A percentile compares a stretch with the other conserved stretches of the same genome.
These are phyloP conservation scores for Chelidonichthys spinosus DNA, from an alignment of 2,797 vertebrate species.

Conservation along the genomic window DNA sequence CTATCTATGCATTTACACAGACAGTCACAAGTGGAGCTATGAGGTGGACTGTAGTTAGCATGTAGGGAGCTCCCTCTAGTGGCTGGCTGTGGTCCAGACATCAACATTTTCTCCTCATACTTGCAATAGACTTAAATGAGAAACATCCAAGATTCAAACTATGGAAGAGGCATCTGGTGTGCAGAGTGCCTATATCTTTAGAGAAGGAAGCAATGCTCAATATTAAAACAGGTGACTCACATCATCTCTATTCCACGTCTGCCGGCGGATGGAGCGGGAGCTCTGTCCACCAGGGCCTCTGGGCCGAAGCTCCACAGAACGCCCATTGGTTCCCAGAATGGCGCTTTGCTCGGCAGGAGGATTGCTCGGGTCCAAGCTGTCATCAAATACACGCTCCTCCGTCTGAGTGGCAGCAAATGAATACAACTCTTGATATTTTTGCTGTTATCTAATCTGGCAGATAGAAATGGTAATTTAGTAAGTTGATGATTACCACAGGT, in stretches of 20 bases:
- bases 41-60: background rate
- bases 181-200: background rate
- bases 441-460: background rate
- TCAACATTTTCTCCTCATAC: background rate
- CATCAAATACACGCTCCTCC: conserved; percentile 92
- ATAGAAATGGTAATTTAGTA: background rate
- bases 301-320: conserved; percentile 84
- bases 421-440: background rate
- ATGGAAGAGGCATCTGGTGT: background rate
- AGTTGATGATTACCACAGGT: conserved; percentile 57
- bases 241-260: conserved; percentile 97
- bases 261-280: conserved; percentile 90
- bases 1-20: background rate
- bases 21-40: background rate
- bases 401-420: conserved; percentile 11
- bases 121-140: background rate
- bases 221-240: conserved; percentile 76
- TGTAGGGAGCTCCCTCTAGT: conserved; percentile 56
- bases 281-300: conserved; percentile 82
- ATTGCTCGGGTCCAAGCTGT: conserved; percentile 88
- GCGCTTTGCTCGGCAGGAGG: conserved; percentile 83
- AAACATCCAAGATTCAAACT: background rate
- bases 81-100: conserved; percentile 10
- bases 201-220: background rate
- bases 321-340: conserved; percentile 84